A percentile compares a stretch with the other conserved stretches of the same genome.
Conservation (phyloP, 2,888 invertebrate genomes). For the Heliconius ismenius region DNA sequence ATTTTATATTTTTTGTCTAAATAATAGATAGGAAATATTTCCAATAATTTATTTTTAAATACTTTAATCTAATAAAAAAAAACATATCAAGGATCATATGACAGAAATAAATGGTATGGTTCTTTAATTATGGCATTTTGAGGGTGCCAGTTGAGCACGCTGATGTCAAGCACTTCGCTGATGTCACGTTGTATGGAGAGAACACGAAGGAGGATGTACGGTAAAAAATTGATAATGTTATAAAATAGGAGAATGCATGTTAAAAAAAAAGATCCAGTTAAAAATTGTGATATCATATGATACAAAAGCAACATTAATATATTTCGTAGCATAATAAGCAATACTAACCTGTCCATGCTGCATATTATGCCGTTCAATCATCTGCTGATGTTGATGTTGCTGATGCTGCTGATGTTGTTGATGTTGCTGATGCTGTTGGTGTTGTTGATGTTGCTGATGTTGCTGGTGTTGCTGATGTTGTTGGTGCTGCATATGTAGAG, state of each 20-base stretch:
- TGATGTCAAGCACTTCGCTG: too few species aligned
- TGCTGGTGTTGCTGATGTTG: conserved; percentile 49
- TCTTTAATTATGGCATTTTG: too few species aligned
- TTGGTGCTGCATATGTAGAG: conserved; percentile 53
- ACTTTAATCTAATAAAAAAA: too few species aligned
- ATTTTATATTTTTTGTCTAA: too few species aligned
- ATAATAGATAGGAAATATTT: too few species aligned
- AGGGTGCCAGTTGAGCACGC: too few species aligned
- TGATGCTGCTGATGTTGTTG: conserved; percentile 56
- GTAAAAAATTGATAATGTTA: too few species aligned
- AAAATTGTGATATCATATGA: background rate
- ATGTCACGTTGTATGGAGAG: too few species aligned
- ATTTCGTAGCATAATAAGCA: conserved; percentile 28
- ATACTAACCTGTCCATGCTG: conserved; percentile 53
- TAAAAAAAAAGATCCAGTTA: too few species aligned
- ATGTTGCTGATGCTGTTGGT: conserved; percentile 55
- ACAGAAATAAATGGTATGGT: background rate
- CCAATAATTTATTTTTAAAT: too few species aligned
- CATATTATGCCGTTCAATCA: conserved; percentile 59
- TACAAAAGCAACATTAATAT: background rate
- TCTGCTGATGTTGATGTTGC: conserved; percentile 53
- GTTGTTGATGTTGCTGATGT: conserved; percentile 52
- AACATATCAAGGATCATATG: background rate
- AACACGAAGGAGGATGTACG: too few species aligned
- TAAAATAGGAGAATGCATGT: too few species aligned